A percentile compares a stretch with the other conserved stretches of the same genome.
Conservation (phyloP, 1,140 invertebrate species). For the Potamilus streckersoni region DNA sequence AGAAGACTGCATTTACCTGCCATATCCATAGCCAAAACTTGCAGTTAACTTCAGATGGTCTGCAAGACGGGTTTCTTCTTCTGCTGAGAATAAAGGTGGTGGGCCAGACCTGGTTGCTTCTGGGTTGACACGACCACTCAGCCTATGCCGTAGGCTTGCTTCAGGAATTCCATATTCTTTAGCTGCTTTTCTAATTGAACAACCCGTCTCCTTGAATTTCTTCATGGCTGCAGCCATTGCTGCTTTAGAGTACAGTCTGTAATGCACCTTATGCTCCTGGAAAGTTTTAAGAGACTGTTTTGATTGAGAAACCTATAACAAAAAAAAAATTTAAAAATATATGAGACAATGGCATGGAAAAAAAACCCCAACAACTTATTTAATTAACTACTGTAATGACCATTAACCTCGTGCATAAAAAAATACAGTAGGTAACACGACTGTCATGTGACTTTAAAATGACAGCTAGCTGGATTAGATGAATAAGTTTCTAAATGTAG, state of each 20-base stretch:
- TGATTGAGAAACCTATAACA: not conserved
- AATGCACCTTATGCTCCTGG: constrained; percentile 1
- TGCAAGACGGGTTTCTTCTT: constrained; percentile 6
- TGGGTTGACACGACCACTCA: constrained; percentile 13
- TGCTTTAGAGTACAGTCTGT: constrained; percentile 10
- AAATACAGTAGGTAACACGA: constrained; percentile 5
- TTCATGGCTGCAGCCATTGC: constrained; percentile 1
- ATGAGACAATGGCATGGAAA: not conserved
- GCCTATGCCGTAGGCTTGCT: constrained; percentile 9
- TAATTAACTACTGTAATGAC: not conserved
- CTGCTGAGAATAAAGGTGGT: not conserved
- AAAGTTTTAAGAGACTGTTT: not conserved
- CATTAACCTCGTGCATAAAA: not conserved
- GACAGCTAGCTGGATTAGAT: too few relatives aligned
- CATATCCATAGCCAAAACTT: constrained; percentile 6
- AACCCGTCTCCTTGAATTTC: constrained; percentile 5
- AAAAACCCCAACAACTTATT: not conserved
- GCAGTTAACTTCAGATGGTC: constrained; percentile 10
- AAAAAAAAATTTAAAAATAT: not conserved
- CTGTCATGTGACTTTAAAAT: constrained; percentile 4
- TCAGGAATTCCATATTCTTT: constrained; percentile 17
- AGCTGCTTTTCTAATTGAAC: constrained; percentile 8
- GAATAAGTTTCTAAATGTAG: not conserved
- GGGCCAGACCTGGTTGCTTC: constrained; percentile 7
- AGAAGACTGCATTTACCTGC: not conserved